These are phyloP conservation scores for Oryctes rhinoceros DNA, from an alignment of 1,140 invertebrate species.

Conservation along the genomic window DNA sequence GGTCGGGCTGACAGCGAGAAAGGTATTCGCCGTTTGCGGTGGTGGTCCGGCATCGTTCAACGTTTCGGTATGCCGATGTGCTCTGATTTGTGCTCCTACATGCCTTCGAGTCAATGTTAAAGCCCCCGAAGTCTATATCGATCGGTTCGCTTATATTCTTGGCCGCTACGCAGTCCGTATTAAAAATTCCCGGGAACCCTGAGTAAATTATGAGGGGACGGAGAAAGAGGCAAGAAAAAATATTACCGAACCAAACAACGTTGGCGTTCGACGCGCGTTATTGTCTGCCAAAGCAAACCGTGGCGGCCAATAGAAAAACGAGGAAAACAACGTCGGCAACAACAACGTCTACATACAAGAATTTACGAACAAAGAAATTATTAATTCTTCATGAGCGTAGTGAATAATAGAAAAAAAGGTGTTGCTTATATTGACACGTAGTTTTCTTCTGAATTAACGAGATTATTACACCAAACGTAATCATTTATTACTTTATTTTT, in stretches of 20 bases:
- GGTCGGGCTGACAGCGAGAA: constrained; percentile 25
- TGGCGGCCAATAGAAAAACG: constrained; percentile 23
- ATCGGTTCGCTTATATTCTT: not conserved
- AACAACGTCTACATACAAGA: not conserved
- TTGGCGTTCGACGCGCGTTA: constrained; percentile 25
- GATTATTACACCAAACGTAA: not conserved
- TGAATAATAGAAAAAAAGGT: not conserved
- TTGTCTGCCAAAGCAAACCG: constrained; percentile 2
- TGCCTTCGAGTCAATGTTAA: constrained; percentile 11
- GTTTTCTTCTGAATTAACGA: not conserved
- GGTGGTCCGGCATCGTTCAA: constrained; percentile 30
- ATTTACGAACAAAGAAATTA: constrained; percentile 1
- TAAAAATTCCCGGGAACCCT: constrained; percentile 26
- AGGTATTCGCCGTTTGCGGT: constrained; percentile 20
- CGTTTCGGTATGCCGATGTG: constrained; percentile 33
- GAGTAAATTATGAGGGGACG: constrained; percentile 30
- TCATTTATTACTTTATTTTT: not conserved
- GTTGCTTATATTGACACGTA: constrained; percentile 9
- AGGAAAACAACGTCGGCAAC: constrained; percentile 21
- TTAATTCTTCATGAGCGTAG: constrained; percentile 7
- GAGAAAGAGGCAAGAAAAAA: constrained; percentile 9
- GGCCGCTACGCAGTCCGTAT: constrained; percentile 19
- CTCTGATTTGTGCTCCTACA: constrained; percentile 33
- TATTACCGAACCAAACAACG: constrained; percentile 13
- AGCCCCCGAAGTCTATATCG: constrained; percentile 29